Conservation (phyloP, 2,113 vertebrate genomes). For the Rhizomys pruinosus region DNA sequence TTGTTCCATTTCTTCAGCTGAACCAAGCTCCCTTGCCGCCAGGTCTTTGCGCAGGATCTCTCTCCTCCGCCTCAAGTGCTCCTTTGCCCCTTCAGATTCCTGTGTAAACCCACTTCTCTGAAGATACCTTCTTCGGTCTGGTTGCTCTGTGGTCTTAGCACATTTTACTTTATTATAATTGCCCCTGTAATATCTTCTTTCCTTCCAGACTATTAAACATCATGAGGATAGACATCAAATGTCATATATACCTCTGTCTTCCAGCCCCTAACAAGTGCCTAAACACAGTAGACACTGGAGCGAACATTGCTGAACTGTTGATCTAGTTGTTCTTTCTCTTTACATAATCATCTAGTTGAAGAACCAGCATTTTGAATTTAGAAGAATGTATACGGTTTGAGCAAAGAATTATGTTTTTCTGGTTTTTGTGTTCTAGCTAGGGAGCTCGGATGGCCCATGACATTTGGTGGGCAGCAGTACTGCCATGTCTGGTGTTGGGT, state of each 20-base stretch:
- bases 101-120: neutral
- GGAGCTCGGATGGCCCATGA: neutral
- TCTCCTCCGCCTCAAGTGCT: neutral
- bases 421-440: neutral
- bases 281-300: neutral
- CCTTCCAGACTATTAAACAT: neutral
- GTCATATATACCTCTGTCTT: neutral
- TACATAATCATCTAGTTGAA: conserved; percentile 25
- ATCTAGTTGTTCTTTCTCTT: conserved; percentile 24
- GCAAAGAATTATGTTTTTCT: neutral
- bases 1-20: conserved; percentile 2
- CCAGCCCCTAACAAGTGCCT: neutral
- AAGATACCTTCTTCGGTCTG: neutral
- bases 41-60: neutral
- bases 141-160: neutral
- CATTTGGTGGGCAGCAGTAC: neutral
- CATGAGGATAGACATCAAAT: neutral
- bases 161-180: neutral
- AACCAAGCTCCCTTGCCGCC: neutral
- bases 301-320: neutral
- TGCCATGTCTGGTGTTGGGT: neutral
- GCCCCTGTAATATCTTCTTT: neutral
- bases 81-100: neutral
- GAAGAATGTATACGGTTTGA: neutral
- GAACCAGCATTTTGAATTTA: conserved; percentile 36